These are phyloP conservation scores for Phylloscopus whistleri DNA, from an alignment of 2,113 vertebrate species.

Conservation along the genomic window DNA sequence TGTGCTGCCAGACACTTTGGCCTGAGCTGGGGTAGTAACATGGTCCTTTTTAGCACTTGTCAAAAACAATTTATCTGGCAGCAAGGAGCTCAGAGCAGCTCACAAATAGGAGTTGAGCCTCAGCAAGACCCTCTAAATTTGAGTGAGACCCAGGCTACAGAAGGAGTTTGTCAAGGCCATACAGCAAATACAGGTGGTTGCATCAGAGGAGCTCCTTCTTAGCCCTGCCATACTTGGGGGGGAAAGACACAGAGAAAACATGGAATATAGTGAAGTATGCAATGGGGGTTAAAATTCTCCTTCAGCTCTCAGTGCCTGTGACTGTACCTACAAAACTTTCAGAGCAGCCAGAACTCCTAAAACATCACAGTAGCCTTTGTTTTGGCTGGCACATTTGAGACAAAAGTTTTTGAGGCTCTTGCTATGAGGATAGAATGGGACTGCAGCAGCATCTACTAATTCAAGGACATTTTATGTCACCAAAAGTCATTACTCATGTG, in stretches of 20 bases:
- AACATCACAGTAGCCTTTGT: background rate
- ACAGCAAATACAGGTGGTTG: background rate
- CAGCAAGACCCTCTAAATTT: background rate
- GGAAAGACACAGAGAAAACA: background rate
- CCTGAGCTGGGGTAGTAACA: background rate
- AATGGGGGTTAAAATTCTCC: background rate
- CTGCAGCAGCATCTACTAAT: background rate
- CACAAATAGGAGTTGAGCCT: background rate
- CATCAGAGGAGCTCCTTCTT: background rate
- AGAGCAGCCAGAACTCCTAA: background rate
- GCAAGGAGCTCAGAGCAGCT: background rate
- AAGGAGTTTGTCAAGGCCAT: background rate
- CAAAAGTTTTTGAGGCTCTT: background rate
- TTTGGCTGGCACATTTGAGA: background rate
- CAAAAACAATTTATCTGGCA: background rate
- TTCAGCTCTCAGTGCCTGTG: background rate
- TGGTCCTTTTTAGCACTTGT: background rate
- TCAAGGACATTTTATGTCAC: background rate
- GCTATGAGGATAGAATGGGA: background rate
- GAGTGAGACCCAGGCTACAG: background rate
- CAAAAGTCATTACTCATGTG: background rate
- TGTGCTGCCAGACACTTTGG: conserved; percentile 4
- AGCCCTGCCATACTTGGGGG: background rate
- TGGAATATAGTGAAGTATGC: background rate
- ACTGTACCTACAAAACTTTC: background rate